Evolutionary conservation across 2,113 vertebrate genomes (phyloP), one percentile per base, ranked within the genome.

Genomic region (Misgurnus anguillicaudatus): DNA sequence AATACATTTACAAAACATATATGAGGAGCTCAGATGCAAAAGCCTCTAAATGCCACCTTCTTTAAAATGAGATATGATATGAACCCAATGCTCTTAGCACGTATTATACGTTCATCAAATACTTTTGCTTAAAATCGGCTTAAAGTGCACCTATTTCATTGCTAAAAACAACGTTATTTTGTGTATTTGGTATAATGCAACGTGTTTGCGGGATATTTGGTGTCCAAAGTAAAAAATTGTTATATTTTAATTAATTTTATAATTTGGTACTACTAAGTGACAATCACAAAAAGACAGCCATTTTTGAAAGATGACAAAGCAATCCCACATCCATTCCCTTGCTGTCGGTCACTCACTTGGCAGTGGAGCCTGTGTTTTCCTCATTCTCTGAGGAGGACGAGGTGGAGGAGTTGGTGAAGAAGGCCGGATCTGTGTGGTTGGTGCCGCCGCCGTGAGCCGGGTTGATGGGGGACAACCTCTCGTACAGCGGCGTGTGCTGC

Each of bases 401-500:
- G 5, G 94, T 92, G 82, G 95, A 95, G 75, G 94, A 94, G 81
- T 93, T 88, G 75, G 94, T 95, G 87, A 95, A 95, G 87, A 94
- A 94, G 14, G 93, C 86, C 8, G 93, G 87, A 86, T 95, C 95
- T 80, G 92, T 89, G 47, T 95, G 94, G 84, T 95, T 94, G 48
- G 94, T 93, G 90, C 94, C 96, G 85, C 90, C 87, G 0, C 93
- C 88, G 79, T 90, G 91, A 71, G 92, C 90, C 14, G 92, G 93
- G 82, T 93, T 94, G 88, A 95, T 94, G 63, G 95, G 94, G 83
- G 95, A 97, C 60, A 96, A 94, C 55, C 96, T 93, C 87, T 98
- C 95, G 4, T 97, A 98, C 85, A 98, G 90, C n/a, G 95, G 95
- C 10, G 94, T 98, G 88, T 97, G 95, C 85, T 96, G 95, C 87